Evolutionary conservation across 2,113 vertebrate species (phyloP).

Genomic region (Blennius ocellaris): DNA sequence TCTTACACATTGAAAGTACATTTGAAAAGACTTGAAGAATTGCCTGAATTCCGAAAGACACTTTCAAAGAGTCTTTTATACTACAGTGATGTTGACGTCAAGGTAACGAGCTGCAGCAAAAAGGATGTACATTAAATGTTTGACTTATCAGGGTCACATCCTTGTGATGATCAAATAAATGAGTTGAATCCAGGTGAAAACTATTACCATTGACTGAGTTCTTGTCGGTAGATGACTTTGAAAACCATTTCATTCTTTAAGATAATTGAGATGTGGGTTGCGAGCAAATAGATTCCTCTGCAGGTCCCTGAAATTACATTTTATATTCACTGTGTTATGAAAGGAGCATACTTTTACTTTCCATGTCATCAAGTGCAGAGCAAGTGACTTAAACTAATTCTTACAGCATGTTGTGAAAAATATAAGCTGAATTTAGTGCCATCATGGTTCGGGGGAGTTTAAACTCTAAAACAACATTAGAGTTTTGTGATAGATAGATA

Average conservation of each 20-base stretch:
- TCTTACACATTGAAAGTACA: background rate
- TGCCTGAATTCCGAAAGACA: background rate
- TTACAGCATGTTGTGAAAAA: constrained; percentile 10
- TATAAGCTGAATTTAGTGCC: constrained; percentile 28
- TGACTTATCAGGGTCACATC: constrained; percentile 2
- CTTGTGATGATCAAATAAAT: constrained; percentile 39
- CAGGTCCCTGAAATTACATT: background rate
- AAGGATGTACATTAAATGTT: constrained; percentile 21
- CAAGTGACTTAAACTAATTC: constrained; percentile 10
- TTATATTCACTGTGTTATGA: background rate
- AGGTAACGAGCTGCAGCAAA: constrained; percentile 41
- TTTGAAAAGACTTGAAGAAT: background rate
- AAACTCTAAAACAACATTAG: no score
- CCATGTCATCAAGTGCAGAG: constrained; percentile 32
- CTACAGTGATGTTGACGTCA: constrained; percentile 10
- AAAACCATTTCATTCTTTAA: background rate
- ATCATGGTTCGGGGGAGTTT: background rate
- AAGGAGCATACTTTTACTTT: constrained; percentile 24
- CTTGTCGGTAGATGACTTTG: background rate
- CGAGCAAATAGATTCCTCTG: background rate
- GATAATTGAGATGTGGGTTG: background rate
- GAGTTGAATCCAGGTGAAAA: constrained; percentile 34
- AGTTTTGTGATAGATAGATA: no score
- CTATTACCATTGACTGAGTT: constrained; percentile 26
- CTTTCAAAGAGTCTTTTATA: background rate